Base-by-base conservation (phyloP, 2,888 invertebrate species). In the Sacculina carcini region DNA sequence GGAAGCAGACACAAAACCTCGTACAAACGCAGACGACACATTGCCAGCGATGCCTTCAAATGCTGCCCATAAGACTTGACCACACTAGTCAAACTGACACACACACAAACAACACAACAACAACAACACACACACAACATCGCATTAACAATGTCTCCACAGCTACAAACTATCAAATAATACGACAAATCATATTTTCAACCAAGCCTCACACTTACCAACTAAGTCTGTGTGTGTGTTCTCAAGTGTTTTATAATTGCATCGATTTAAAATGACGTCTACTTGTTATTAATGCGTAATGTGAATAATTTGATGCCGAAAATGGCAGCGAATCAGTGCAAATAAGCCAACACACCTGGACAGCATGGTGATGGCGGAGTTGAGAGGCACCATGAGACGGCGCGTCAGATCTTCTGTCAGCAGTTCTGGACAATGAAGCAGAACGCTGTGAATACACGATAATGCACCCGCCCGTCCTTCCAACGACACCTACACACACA, bases 391-490 rank as follows among this genome's bases (percentile, higher is more conserved):
- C 39, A 55, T 51, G 52, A 96, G 69, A 61, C 90, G 74, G 47
- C 86, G 73, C 2, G 83, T 81, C 53, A 92, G 85, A 60, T 96
- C 94, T 55, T 92, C 92, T 7, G 57, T 56, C 2, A 87, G 75
- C 54, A 96, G 68, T 58, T 92, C 86, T 0, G 84, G 80, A 60
- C 90, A 94, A 65, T 92, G 80, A 31, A 79, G 71, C 39, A 96
- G 68, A 63, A 98, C 79, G 65, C 90, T 90, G 63, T 89, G 81
- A 75, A 98, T 80, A 0, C 94, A 89, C 40, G 90, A 87, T 12
- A 98, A 67, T 2, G 96, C 96, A 1, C 96, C 96, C 4, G 94
- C 89, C 40, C 96, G 74, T 3, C 90, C 90, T 68, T 96, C 94
- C 51, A 98, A 67, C 0, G 94, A 92, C 39, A 96, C 83, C 73